Conservation (phyloP, 1,140 invertebrate species). For the Chionoecetes opilio region DNA sequence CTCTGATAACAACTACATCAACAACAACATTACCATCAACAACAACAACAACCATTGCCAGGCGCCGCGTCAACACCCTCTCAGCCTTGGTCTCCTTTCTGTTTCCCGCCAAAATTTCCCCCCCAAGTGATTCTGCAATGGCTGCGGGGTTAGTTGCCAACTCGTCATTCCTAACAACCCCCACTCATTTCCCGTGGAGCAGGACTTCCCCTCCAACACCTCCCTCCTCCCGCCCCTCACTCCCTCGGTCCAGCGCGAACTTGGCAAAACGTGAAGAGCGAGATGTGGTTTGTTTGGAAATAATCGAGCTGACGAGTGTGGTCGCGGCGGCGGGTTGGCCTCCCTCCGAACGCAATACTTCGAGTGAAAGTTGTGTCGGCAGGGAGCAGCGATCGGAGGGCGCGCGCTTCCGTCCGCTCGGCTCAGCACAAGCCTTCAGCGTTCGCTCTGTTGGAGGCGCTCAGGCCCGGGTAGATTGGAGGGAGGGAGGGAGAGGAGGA, state of each 20-base stretch:
- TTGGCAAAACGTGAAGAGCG: background rate
- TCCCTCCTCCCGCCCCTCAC: background rate
- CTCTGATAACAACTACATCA: background rate
- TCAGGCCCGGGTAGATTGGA: too few species aligned
- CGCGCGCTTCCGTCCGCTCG: conserved; percentile 52
- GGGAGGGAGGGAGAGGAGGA: background rate
- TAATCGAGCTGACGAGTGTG: background rate
- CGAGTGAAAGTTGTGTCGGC: conserved; percentile 64
- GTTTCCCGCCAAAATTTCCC: conserved; percentile 72
- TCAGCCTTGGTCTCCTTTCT: conserved; percentile 54
- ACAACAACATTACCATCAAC: background rate
- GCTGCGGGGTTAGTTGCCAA: background rate
- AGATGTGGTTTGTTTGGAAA: background rate
- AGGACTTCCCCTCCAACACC: background rate
- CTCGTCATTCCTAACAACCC: background rate
- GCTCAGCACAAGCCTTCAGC: background rate
- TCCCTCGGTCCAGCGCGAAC: background rate
- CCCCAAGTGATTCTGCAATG: conserved; percentile 66
- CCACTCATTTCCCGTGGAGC: conserved; percentile 22
- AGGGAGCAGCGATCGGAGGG: background rate
- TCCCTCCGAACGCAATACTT: conserved; percentile 61
- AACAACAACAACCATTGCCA: background rate
- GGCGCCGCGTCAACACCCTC: conserved; percentile 7
- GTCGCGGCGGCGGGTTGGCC: background rate
- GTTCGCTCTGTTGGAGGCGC: conserved; percentile 23